Evolutionary conservation across 2,888 invertebrate species (phyloP), one percentile per base, ranked within the genome.

Genomic region (Oasisia sp.): DNA sequence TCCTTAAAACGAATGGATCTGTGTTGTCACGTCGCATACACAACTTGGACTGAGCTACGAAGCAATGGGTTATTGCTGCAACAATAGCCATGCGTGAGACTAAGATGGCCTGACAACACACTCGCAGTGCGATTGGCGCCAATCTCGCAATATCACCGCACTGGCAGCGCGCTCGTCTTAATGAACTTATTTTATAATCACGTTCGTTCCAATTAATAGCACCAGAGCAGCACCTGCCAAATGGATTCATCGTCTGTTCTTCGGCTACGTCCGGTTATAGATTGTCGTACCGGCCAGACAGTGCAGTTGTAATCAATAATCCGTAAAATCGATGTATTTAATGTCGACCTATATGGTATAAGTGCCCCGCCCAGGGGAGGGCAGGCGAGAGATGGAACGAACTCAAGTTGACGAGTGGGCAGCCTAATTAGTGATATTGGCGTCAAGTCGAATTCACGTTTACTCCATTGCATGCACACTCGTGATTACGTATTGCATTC

Each of bases 101-200:
- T 50, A 50, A 50, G 50, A 50, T 14, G 50, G 74, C 7, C 74
- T 7, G 74, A 74, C 74, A 74, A 19, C 27, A n/a, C 74, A 74
- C 7, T 27, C 74, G n/a, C 19, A 74, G 74, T 74, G 27, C 19
- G 74, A 74, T 19, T n/a, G 74, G 74, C n/a, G 74, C 74, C 74
- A n/a, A 19, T 74, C n/a, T 19, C 27, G 19, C 74, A 74, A 74
- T 74, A 74, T 27, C 74, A 74, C 74, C 74, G n/a, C 74, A 3
- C 7, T 74, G 74, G 74, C 74, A 74, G 74, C n/a, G 74, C 27
- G 27, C n/a, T 19, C 74, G 74, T 74, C 74, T 74, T 74, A 74
- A 74, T 74, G 74, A 74, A 74, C 74, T 74, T 74, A 74, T 74
- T 74, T 74, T 74, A 74, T 74, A 74, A 74, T 74, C 74, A 74